These are phyloP conservation scores for Notoglanidium macrostoma DNA, from an alignment of 2,797 vertebrate species.

Conservation along the genomic window DNA sequence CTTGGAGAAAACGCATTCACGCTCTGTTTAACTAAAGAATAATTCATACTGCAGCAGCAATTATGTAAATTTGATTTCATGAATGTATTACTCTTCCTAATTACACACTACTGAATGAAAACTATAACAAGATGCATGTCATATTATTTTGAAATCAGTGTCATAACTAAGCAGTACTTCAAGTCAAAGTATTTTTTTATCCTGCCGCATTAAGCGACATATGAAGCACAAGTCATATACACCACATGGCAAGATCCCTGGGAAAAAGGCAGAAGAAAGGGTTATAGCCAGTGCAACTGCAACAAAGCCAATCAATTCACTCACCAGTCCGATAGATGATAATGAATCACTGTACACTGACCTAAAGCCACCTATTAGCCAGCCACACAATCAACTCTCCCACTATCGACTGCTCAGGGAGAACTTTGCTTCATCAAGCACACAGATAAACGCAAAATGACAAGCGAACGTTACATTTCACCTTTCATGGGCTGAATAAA, in stretches of 20 bases:
- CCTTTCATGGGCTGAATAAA: neutral
- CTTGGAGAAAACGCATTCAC: neutral
- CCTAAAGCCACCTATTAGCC: conserved; percentile 21
- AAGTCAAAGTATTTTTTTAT: neutral
- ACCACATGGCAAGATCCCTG: neutral
- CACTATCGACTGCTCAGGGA: neutral
- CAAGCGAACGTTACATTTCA: neutral
- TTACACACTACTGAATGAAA: neutral
- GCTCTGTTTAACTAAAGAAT: neutral
- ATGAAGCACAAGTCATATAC: too few relatives aligned
- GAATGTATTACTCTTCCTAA: neutral
- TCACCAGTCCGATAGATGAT: conserved; percentile 21
- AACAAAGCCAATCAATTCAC: conserved; percentile 42
- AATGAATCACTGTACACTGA: conserved; percentile 27
- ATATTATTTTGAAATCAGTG: neutral
- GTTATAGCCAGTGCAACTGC: neutral
- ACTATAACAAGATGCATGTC: neutral
- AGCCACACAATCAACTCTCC: conserved; percentile 1
- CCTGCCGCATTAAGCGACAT: neutral
- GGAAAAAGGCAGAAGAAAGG: neutral
- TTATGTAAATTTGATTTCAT: neutral
- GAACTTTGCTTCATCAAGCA: neutral
- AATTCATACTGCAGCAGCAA: neutral
- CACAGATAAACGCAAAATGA: neutral
- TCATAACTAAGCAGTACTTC: neutral